These are phyloP conservation scores for zebrafish (Danio rerio) DNA, from an alignment of 2,113 vertebrate species.

Conservation along the genomic window DNA sequence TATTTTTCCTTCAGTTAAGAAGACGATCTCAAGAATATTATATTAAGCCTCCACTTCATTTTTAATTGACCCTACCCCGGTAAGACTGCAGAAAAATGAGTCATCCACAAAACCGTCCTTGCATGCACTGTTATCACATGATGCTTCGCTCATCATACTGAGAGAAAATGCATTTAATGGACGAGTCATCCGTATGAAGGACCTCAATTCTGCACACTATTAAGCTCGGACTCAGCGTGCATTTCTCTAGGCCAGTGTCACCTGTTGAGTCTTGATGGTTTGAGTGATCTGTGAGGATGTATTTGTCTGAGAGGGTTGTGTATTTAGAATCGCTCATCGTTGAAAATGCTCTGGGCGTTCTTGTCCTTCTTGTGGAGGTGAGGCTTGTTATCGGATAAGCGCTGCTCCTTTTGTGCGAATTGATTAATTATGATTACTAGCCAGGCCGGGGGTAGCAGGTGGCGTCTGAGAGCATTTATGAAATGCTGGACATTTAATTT, in stretches of 20 bases:
- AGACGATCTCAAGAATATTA: no score
- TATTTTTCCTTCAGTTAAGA: no score
- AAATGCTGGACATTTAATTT: not conserved
- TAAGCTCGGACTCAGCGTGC: not conserved
- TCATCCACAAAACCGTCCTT: constrained; percentile 30
- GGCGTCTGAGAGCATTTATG: constrained; percentile 2
- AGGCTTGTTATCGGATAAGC: not conserved
- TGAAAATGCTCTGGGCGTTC: not conserved
- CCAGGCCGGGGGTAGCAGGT: constrained; percentile 4
- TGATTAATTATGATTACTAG: not conserved
- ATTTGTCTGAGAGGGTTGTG: not conserved
- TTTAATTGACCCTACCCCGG: not conserved
- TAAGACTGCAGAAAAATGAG: constrained; percentile 31
- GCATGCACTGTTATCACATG: not conserved
- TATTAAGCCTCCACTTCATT: no score
- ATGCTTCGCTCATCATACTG: not conserved
- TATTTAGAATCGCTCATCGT: not conserved
- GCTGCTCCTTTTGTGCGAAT: not conserved
- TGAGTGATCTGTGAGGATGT: not conserved
- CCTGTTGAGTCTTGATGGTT: not conserved
- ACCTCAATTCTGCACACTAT: not conserved
- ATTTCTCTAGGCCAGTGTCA: constrained; percentile 1
- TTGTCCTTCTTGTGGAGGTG: not conserved
- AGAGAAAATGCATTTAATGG: not conserved
- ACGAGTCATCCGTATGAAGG: not conserved